Percentiles rank a stretch among this genome's conserved stretches.
Conservation (phyloP, 2,113 vertebrate species). For the Origma solitaria region DNA sequence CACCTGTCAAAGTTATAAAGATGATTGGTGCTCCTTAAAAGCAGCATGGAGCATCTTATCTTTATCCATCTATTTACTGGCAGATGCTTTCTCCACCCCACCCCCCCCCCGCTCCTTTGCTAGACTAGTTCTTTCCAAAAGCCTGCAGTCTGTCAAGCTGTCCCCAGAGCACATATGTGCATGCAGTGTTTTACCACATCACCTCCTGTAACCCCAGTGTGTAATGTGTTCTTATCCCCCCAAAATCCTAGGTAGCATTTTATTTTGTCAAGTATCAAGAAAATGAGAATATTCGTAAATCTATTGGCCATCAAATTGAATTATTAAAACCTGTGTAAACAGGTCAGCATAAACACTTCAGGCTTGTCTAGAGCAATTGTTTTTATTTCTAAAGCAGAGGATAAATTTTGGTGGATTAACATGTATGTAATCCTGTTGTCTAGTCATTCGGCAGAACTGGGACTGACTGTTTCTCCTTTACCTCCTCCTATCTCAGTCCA, state of each 20-base stretch:
- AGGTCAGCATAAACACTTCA: background rate
- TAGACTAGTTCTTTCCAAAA: background rate
- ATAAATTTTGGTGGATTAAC: background rate
- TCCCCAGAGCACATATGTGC: background rate
- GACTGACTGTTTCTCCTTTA: background rate
- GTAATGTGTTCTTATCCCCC: background rate
- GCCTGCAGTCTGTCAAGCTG: constrained; percentile 4
- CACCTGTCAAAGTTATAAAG: constrained; percentile 42
- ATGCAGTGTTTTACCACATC: background rate
- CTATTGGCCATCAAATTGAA: background rate
- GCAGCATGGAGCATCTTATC: constrained; percentile 16
- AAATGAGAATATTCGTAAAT: background rate
- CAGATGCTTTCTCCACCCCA: constrained; percentile 22
- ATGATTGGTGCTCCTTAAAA: constrained; percentile 37
- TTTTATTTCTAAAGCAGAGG: background rate
- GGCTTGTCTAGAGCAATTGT: background rate
- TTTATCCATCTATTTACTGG: constrained; percentile 20
- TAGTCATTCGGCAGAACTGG: background rate
- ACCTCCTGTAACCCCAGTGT: background rate
- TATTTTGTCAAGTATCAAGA: background rate
- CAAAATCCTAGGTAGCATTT: background rate
- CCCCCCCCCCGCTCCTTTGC: background rate
- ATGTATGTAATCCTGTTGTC: background rate
- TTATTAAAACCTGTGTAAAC: background rate
- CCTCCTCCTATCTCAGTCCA: background rate